Base-by-base conservation (phyloP, 1,140 invertebrate species). In the Cheumatopsyche charites region DNA sequence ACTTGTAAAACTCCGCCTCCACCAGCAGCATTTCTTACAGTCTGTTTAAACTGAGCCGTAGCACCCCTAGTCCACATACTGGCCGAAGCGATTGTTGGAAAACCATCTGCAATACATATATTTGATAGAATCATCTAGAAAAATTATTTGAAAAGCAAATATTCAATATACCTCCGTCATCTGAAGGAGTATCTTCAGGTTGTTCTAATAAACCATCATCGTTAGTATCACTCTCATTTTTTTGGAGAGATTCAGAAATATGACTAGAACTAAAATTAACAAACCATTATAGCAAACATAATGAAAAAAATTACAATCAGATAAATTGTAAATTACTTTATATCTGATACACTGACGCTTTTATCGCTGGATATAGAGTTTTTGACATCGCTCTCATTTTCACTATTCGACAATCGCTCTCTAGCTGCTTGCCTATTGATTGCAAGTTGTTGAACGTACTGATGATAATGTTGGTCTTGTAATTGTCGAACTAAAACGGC, bases 381-480 rank as follows among this genome's bases (percentile, higher is more conserved):
- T 62, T 80, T 77, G 15, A 70, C 72, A 17, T 25, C 42, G 42
- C 23, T 72, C 67, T 68, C 17, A 58, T 72, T 66, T 23, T 23
- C 25, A 23, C 43, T 70, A 67, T 72, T 77, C 25, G 77, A 67
- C 12, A 43, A 26, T 12, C 55, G 29, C 26, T 73, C 23, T 78
- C 79, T 29, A 80, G 75, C 68, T 76, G 81, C 82, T 63, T 87
- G 84, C 71, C 87, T 80, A 65, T 88, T 85, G 6, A 86, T 81
- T 0, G 86, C 79, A 19, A 90, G 77, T 79, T 94, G 95, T 78
- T 97, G 93, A 90, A 98, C 97, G 79, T 98, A 99, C 79, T 98
- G 96, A 79, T 98, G 94, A 80, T 98, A 99, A 83, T 99, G 97
- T 78, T 98, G 95, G 76, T 98, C 96, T 84, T 98, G 97, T 43